Conservation (phyloP, 2,113 vertebrate species). For the Oplegnathus fasciatus region DNA sequence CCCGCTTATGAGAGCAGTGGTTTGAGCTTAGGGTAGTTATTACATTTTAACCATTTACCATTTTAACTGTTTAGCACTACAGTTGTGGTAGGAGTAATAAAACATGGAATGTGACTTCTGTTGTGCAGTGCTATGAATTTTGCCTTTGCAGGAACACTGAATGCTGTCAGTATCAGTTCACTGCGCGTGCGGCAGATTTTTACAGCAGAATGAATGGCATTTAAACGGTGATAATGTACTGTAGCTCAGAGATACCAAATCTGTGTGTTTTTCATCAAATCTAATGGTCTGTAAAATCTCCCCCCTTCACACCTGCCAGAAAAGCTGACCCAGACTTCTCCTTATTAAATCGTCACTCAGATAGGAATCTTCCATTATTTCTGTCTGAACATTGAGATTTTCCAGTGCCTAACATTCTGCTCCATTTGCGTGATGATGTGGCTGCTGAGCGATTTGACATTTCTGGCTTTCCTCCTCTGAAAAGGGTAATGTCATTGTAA, state of each 20-base stretch:
- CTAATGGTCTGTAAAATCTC: constrained; percentile 24
- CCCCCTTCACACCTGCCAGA: constrained; percentile 19
- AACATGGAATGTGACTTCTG: constrained; percentile 30
- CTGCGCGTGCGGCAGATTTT: not conserved
- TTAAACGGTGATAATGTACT: constrained; percentile 17
- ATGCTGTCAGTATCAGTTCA: not conserved
- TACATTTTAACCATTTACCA: too few species aligned
- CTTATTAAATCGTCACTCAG: constrained; percentile 47
- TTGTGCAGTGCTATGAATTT: constrained; percentile 16
- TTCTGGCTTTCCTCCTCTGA: constrained; percentile 67
- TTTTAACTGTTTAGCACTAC: constrained; percentile 17
- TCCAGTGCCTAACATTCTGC: constrained; percentile 32
- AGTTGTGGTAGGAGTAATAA: constrained; percentile 8
- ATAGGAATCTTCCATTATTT: constrained; percentile 57
- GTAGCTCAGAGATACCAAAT: constrained; percentile 19
- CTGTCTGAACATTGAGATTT: constrained; percentile 39
- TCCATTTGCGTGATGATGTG: constrained; percentile 64
- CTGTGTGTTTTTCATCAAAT: constrained; percentile 14
- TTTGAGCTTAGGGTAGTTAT: constrained; percentile 36
- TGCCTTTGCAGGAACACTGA: constrained; percentile 17
- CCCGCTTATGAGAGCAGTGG: not conserved
- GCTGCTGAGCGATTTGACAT: constrained; percentile 67
- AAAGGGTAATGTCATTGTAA: constrained; percentile 84
- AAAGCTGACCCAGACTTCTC: constrained; percentile 33
- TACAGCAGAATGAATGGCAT: not conserved